A percentile compares a stretch with the other conserved stretches of the same genome.
Evolutionary conservation across 1,140 invertebrate genomes (phyloP).

Genomic region (Drosophila melanica): DNA sequence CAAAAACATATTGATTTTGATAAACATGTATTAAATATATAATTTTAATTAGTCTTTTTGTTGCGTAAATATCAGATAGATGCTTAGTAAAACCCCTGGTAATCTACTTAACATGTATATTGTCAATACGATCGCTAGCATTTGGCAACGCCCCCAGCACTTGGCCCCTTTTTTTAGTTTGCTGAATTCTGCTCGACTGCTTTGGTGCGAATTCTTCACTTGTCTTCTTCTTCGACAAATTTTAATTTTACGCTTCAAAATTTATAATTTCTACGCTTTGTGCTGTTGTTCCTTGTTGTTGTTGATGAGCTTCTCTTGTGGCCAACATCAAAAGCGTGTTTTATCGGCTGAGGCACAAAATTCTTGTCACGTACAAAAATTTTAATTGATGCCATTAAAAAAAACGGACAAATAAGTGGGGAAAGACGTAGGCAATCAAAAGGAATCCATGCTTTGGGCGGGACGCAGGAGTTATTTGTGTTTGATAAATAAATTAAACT

Average conservation of each 20-base stretch:
- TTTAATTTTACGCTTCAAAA: constrained; percentile 78
- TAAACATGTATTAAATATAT: no score
- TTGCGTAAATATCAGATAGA: no score
- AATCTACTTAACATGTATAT: not conserved
- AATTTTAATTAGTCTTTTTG: no score
- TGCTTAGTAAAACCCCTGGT: not conserved
- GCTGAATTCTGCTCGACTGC: constrained; percentile 13
- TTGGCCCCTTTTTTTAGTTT: constrained; percentile 54
- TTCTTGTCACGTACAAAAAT: constrained; percentile 81
- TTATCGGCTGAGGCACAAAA: constrained; percentile 44
- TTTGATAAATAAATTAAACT: constrained; percentile 39
- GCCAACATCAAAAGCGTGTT: constrained; percentile 66
- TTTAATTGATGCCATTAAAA: constrained; percentile 80
- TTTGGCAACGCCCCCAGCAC: constrained; percentile 53
- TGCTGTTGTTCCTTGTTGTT: constrained; percentile 33
- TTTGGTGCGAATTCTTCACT: constrained; percentile 35
- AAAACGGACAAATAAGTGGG: constrained; percentile 26
- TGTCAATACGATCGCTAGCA: constrained; percentile 40
- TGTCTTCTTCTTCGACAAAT: constrained; percentile 31
- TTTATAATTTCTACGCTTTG: constrained; percentile 69
- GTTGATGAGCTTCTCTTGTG: constrained; percentile 33
- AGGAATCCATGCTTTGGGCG: not conserved
- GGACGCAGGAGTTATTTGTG: constrained; percentile 40
- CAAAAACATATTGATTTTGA: no score
- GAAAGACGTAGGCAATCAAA: constrained; percentile 18